Evolutionary conservation across 2,113 vertebrate species (phyloP).

Genomic region (Cochlearius cochlearius): DNA sequence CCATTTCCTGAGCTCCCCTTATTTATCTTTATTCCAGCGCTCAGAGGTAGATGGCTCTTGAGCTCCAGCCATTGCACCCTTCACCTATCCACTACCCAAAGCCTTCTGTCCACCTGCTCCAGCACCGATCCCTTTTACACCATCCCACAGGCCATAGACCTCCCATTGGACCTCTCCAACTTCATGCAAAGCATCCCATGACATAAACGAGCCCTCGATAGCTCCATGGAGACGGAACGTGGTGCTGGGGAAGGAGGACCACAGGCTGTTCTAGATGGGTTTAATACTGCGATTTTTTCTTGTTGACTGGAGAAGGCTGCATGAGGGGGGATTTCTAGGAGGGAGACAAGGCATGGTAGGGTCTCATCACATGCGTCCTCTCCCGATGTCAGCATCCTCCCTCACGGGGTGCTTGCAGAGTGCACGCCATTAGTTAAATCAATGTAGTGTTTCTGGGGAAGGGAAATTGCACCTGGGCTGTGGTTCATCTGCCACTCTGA

Average conservation of each 20-base stretch:
- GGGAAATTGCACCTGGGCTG: background rate
- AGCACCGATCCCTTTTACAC: background rate
- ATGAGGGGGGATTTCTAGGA: background rate
- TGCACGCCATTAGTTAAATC: background rate
- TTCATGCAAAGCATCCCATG: background rate
- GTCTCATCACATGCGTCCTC: background rate
- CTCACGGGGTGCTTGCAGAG: background rate
- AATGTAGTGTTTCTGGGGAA: background rate
- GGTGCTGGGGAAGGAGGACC: background rate
- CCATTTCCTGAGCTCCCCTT: background rate
- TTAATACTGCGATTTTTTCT: rapidly evolving
- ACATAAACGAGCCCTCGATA: background rate
- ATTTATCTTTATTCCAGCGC: background rate
- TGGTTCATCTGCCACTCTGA: background rate
- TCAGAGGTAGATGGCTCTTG: no score
- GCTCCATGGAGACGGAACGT: rapidly evolving
- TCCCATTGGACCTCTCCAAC: background rate
- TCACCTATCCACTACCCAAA: background rate
- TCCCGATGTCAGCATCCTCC: background rate
- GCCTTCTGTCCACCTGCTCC: background rate
- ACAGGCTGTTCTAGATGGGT: background rate
- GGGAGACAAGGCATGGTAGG: background rate
- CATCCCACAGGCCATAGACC: background rate
- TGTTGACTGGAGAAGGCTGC: background rate
- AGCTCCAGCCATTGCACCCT: background rate